phyloP scores from a whole-genome alignment of 2,797 vertebrate species.

The Bucorvus abyssinicus region DNA sequence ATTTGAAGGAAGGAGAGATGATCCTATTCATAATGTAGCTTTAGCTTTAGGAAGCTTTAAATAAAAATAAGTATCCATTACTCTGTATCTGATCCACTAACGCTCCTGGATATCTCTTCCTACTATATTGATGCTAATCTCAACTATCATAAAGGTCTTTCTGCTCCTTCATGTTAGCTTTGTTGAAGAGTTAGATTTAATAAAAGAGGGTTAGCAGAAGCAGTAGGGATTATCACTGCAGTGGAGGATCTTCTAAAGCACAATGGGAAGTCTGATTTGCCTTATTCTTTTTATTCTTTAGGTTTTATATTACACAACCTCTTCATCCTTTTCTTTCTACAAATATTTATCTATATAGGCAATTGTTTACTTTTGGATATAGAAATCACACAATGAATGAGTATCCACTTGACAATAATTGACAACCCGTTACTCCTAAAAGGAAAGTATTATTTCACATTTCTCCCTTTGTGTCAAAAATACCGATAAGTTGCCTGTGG shows the following conservation, averaged over 20 bases:
- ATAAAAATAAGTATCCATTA: neutral
- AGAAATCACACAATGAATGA: neutral
- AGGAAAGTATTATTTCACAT: neutral
- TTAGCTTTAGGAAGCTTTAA: neutral
- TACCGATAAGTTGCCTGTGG: neutral
- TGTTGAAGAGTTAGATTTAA: neutral
- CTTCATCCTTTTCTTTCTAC: neutral
- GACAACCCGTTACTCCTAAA: neutral
- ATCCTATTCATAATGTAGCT: neutral
- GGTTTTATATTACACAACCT: neutral
- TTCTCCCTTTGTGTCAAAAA: neutral
- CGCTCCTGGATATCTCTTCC: neutral
- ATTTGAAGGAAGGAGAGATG: constrained; percentile 2
- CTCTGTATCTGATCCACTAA: neutral
- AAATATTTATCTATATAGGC: neutral
- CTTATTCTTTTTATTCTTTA: neutral
- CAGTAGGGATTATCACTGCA: neutral
- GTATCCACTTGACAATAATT: neutral
- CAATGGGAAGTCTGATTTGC: neutral
- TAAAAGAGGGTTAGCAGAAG: neutral
- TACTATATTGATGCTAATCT: neutral
- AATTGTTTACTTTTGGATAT: neutral
- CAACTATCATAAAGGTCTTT: neutral
- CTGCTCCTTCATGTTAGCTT: neutral
- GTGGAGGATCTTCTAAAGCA: neutral